Evolutionary conservation across 2,888 invertebrate species (phyloP).

Genomic region (Elegia similella): DNA sequence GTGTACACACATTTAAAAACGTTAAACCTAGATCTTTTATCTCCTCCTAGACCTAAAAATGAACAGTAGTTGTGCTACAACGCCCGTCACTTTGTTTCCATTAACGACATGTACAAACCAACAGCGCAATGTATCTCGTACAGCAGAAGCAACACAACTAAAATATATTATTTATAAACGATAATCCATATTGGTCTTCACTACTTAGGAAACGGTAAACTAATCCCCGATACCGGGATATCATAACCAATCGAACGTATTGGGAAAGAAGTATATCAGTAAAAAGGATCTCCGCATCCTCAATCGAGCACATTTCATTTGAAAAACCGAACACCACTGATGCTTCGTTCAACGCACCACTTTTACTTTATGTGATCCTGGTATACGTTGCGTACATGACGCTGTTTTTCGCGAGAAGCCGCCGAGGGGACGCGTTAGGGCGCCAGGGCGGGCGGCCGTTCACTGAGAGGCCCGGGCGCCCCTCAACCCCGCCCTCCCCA

Average conservation of each 20-base stretch:
- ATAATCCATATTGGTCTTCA: slow-evolving; percentile 18
- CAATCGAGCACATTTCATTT: slow-evolving; percentile 23
- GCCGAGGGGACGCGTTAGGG: slow-evolving; percentile 50
- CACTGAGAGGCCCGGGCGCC: slow-evolving; percentile 62
- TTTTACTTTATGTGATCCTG: slow-evolving; percentile 44
- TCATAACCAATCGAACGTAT: slow-evolving; percentile 40
- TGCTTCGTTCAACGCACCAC: slow-evolving; percentile 42
- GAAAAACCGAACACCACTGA: slow-evolving; percentile 42
- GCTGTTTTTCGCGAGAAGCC: slow-evolving; percentile 34
- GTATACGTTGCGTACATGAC: slow-evolving; percentile 40
- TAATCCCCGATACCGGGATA: slow-evolving; percentile 36
- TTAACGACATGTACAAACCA: neutral
- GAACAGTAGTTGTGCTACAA: no score
- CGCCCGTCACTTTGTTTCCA: neutral
- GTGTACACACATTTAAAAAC: no score
- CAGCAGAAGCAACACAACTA: neutral
- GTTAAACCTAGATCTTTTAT: no score
- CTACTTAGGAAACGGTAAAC: slow-evolving; percentile 26
- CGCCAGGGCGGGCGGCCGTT: slow-evolving; percentile 69
- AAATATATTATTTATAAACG: neutral
- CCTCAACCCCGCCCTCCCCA: slow-evolving; percentile 41
- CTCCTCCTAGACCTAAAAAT: no score
- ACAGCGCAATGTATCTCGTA: neutral
- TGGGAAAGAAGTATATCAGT: slow-evolving; percentile 17
- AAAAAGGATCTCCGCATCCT: slow-evolving; percentile 13